phyloP scores from a whole-genome alignment of 1,140 invertebrate genomes.

The Heliconius nattereri region DNA sequence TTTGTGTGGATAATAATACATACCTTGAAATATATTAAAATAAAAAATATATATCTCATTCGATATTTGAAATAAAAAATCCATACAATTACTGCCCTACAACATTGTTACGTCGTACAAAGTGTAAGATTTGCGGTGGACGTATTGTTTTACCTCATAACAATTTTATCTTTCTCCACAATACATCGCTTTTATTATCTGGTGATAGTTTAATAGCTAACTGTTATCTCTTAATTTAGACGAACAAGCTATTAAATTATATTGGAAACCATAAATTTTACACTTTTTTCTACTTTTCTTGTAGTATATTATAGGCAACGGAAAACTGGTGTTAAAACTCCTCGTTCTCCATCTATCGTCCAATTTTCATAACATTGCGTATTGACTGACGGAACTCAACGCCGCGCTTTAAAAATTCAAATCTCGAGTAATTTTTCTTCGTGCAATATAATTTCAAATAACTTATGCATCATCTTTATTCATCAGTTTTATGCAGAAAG shows the following conservation, averaged over 20 bases:
- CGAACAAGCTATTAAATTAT: conserved; percentile 11
- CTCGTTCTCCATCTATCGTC: no score
- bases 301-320: no score
- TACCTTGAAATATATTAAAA: background rate
- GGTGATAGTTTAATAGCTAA: conserved; percentile 2
- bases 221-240: conserved; percentile 14
- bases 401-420: no score
- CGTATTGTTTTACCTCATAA: conserved; percentile 12
- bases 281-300: no score
- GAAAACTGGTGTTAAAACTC: no score
- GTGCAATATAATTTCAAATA: no score
- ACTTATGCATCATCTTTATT: background rate
- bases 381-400: no score
- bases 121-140: background rate
- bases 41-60: background rate
- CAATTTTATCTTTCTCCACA: conserved; percentile 7
- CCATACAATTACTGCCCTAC: background rate
- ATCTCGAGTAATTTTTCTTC: no score
- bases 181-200: conserved; percentile 2
- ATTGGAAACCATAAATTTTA: background rate
- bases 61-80: background rate
- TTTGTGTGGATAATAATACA: no score
- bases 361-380: no score
- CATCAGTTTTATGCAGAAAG: background rate
- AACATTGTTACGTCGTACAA: background rate